Conservation (phyloP, 2,797 vertebrate species). For the Acipenser oxyrinchus region DNA sequence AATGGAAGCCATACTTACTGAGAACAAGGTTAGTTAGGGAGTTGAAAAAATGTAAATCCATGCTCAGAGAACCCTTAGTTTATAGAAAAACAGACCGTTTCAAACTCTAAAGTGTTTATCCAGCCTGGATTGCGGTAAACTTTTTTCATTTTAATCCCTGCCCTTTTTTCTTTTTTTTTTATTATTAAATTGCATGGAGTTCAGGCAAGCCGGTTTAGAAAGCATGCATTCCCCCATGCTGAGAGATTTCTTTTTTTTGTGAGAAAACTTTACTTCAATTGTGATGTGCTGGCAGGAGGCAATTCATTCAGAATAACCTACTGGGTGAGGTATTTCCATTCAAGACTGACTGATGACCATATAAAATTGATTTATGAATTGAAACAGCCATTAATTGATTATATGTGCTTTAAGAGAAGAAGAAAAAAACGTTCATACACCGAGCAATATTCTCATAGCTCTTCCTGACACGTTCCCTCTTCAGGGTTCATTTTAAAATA, state of each 20-base stretch:
- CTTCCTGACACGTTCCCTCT: constrained; percentile 48
- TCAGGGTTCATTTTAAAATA: background rate
- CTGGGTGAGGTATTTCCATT: constrained; percentile 78
- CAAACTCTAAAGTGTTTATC: constrained; percentile 53
- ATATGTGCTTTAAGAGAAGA: constrained; percentile 81
- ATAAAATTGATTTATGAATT: constrained; percentile 99
- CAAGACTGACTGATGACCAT: constrained; percentile 97
- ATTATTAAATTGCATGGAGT: background rate
- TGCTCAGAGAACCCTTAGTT: constrained; percentile 24
- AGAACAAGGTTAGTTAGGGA: constrained; percentile 18
- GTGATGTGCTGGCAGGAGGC: constrained; percentile 55
- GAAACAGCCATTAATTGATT: constrained; percentile 93
- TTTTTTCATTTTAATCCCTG: constrained; percentile 18
- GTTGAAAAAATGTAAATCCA: constrained; percentile 30
- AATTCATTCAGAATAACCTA: constrained; percentile 74
- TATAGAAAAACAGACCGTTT: constrained; percentile 48
- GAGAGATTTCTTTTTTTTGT: constrained; percentile 56
- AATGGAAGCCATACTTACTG: no score
- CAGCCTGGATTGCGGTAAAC: constrained; percentile 43
- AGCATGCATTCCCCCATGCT: constrained; percentile 44
- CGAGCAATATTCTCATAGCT: constrained; percentile 49
- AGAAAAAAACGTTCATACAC: constrained; percentile 47
- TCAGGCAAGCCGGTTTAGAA: background rate
- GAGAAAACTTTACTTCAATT: constrained; percentile 58
- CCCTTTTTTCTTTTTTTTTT: constrained; percentile 1